Conservation (phyloP, 2,113 vertebrate species). For the Dermatemys mawii region DNA sequence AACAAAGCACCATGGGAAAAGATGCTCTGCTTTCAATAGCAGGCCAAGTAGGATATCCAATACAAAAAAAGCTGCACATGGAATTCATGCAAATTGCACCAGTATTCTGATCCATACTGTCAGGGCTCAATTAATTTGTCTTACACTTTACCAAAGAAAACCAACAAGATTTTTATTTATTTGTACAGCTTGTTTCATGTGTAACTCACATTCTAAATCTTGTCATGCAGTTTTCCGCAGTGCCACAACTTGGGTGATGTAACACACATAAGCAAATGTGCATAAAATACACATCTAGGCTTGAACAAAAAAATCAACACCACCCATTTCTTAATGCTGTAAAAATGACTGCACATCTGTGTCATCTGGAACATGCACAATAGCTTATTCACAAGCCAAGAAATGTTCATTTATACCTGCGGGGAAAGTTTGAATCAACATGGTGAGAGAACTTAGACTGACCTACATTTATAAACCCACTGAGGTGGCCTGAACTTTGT, state of each 20-base stretch:
- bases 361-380: fast-evolving
- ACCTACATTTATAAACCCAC: neutral
- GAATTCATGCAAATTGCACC: constrained; percentile 23
- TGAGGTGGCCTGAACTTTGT: neutral
- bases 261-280: neutral
- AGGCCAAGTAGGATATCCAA: neutral
- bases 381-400: neutral
- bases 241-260: neutral
- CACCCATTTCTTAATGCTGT: neutral
- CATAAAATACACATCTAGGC: neutral
- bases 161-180: neutral
- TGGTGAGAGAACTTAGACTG: neutral
- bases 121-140: neutral
- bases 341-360: neutral
- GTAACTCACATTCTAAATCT: constrained; percentile 26
- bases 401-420: fast-evolving
- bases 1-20: neutral
- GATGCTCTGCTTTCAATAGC: neutral
- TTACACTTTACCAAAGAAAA: neutral
- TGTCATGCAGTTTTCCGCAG: neutral
- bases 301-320: neutral
- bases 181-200: constrained; percentile 7
- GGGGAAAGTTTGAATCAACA: neutral
- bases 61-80: neutral
- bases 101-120: constrained; percentile 17